Percentiles rank a stretch among this genome's conserved stretches.
phyloP scores from a whole-genome alignment of 2,888 invertebrate genomes.

The Agonopterix subpropinquella region DNA sequence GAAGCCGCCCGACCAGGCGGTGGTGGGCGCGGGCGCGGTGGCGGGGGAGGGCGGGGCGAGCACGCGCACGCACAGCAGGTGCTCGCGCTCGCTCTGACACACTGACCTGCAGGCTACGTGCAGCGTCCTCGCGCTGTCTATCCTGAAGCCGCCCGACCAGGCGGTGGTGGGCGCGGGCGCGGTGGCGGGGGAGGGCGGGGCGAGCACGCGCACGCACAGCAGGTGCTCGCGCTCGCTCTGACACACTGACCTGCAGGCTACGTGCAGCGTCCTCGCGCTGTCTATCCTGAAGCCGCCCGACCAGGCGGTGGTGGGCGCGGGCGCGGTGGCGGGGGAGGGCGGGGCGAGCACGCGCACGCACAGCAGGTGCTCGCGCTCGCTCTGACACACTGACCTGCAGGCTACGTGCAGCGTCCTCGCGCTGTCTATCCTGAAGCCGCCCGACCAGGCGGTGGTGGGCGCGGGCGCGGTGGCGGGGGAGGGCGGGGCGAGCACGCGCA shows the following conservation, averaged over 20 bases:
- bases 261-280: conserved; percentile 87
- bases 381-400: conserved; percentile 80
- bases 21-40: conserved; percentile 78
- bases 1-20: conserved; percentile 83
- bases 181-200: conserved; percentile 80
- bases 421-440: conserved; percentile 75
- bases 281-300: conserved; percentile 78
- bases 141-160: conserved; percentile 76
- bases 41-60: conserved; percentile 80
- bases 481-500: conserved; percentile 82
- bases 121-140: conserved; percentile 89
- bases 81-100: conserved; percentile 89
- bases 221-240: conserved; percentile 94
- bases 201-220: conserved; percentile 88
- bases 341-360: conserved; percentile 88
- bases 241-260: conserved; percentile 82
- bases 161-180: conserved; percentile 81
- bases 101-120: conserved; percentile 88
- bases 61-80: conserved; percentile 89
- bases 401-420: conserved; percentile 92
- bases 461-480: conserved; percentile 77
- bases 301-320: conserved; percentile 87
- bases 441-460: conserved; percentile 89
- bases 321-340: conserved; percentile 76
- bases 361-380: conserved; percentile 92